phyloP scores from a whole-genome alignment of 1,140 invertebrate genomes.

The Tetragnatha versicolor region DNA sequence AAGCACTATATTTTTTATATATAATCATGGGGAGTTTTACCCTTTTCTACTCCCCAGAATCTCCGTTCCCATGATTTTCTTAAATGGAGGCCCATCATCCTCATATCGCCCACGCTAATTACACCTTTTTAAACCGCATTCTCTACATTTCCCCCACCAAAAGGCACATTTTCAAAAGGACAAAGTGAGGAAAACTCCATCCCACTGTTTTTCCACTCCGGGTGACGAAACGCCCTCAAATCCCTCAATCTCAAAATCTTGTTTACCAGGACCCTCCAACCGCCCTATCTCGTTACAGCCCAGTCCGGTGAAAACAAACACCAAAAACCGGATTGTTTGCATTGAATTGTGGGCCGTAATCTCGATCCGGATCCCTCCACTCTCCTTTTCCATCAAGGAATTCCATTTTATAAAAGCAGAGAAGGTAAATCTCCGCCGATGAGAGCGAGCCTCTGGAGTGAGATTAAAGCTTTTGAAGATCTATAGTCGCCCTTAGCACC shows the following conservation, averaged over 20 bases:
- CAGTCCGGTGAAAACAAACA: constrained; percentile 1
- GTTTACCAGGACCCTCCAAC: too few relatives aligned
- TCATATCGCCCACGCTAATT: too few relatives aligned
- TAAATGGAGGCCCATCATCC: too few relatives aligned
- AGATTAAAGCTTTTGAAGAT: constrained; percentile 54
- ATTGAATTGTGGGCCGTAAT: constrained; percentile 54
- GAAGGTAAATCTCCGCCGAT: constrained; percentile 51
- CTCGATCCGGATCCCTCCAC: constrained; percentile 10
- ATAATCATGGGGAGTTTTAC: too few relatives aligned
- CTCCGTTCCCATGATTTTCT: too few relatives aligned
- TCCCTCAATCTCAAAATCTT: not conserved
- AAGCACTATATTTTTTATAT: too few relatives aligned
- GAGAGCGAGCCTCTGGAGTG: constrained; percentile 52
- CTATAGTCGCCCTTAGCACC: constrained; percentile 41
- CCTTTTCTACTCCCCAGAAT: too few relatives aligned
- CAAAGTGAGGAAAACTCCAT: not conserved
- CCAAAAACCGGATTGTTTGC: constrained; percentile 35
- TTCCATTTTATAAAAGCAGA: constrained; percentile 37
- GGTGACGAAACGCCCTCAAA: not conserved
- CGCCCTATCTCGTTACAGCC: too few relatives aligned
- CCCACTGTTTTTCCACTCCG: not conserved
- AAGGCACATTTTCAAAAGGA: not conserved
- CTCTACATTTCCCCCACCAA: not conserved
- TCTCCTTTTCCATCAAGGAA: constrained; percentile 23
- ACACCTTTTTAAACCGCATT: too few relatives aligned